A percentile compares a stretch with the other conserved stretches of the same genome.
These are phyloP conservation scores for Chaetodon trifascialis DNA, from an alignment of 2,113 vertebrate species.

Conservation along the genomic window DNA sequence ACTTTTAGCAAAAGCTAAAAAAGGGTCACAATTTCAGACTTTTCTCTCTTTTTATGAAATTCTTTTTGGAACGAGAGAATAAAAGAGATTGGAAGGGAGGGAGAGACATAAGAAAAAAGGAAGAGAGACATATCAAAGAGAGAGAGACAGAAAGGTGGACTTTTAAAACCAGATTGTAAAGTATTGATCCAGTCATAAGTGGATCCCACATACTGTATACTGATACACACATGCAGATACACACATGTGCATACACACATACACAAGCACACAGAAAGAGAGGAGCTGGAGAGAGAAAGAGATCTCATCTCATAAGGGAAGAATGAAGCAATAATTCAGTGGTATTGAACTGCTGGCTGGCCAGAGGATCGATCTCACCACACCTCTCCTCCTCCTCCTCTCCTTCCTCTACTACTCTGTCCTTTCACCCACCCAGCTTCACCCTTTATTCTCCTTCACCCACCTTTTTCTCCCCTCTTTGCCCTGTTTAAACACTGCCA, in stretches of 20 bases:
- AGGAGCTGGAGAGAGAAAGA: slow-evolving; percentile 64
- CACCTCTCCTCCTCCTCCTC: slow-evolving; percentile 58
- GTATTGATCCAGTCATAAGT: slow-evolving; percentile 90
- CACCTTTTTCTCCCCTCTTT: slow-evolving; percentile 59
- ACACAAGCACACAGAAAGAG: slow-evolving; percentile 55
- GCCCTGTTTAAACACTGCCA: slow-evolving; percentile 4
- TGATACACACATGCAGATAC: slow-evolving; percentile 86
- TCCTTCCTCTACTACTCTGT: slow-evolving; percentile 45
- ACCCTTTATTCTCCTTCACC: slow-evolving; percentile 52
- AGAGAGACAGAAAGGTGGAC: slow-evolving; percentile 74
- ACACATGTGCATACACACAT: slow-evolving; percentile 51
- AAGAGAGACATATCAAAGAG: background rate
- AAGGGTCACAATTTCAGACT: background rate
- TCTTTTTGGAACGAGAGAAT: slow-evolving; percentile 14
- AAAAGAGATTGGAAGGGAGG: slow-evolving; percentile 15
- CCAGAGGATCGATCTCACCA: slow-evolving; percentile 90
- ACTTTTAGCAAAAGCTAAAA: slow-evolving; percentile 38
- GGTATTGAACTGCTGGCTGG: slow-evolving; percentile 92
- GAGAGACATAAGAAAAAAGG: background rate
- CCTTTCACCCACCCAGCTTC: slow-evolving; percentile 50
- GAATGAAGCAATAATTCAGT: slow-evolving; percentile 99
- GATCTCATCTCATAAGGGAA: slow-evolving; percentile 98
- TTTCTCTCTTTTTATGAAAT: slow-evolving; percentile 22
- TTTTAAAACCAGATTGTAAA: slow-evolving; percentile 95
- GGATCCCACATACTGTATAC: slow-evolving; percentile 54